Base-by-base conservation (phyloP, 2,888 invertebrate genomes). In the Nephrotoma guestfalica region DNA sequence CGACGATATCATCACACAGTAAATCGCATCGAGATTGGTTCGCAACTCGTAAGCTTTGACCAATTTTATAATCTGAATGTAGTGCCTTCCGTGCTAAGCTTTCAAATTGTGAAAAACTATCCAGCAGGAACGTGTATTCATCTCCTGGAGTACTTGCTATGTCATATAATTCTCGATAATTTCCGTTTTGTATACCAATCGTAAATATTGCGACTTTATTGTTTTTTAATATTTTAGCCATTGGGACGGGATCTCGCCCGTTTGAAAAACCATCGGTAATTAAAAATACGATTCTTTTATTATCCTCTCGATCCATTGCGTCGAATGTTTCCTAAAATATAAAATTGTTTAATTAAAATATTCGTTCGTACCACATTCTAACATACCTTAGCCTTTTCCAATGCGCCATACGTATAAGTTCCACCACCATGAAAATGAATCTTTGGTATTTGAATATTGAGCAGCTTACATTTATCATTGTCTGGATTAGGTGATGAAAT, bases 221-320 rank as follows among this genome's bases (percentile, higher is more conserved):
- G 45, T 92, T 91, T 88, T 94, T 93, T 4, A 95, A 90, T 71
- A 92, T 90, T 83, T 91, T 91, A 0, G 95, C 94, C 2, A 93
- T 91, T 0, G 94, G 93, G 7, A 93, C 91, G 0, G 95, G 95
- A 90, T 94, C 93, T 0, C 94, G 94, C 1, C 94, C 94, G 89
- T 95, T 95, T 6, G 95, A 95, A 89, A 94, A 95, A 13, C 95
- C 95, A 89, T 95, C 95, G 0, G 95, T 95, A 88, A 95, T 93
- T 4, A 95, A 90, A 89, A 95, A 94, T 9, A 95, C 91, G 0
- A 94, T 93, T 89, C 94, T 94, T 88, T 91, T 93, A 3, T 93
- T 92, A 40, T 91, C 90, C 41, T 90, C 89, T 18, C 93, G 91
- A 0, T 90, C 89, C 47, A 90, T 90, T 85, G 90, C 89, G 9